These are phyloP conservation scores for Oikopleura dioica DNA, from an alignment of 23 tunicate genomes.

Conservation along the genomic window DNA sequence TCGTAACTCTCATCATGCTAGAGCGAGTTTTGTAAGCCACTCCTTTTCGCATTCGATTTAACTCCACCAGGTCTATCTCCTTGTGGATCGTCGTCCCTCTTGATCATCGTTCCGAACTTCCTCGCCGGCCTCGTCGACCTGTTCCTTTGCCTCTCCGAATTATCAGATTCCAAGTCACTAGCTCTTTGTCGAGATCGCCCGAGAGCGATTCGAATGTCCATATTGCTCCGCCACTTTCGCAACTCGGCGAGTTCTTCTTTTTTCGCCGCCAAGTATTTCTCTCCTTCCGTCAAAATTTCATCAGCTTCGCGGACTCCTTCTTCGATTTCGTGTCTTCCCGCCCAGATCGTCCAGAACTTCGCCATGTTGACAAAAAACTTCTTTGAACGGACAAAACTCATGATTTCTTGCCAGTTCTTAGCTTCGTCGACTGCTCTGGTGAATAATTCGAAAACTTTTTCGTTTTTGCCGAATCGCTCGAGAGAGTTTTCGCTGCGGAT, in stretches of 20 bases:
- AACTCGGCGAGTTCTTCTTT: background rate
- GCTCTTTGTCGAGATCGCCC: no score
- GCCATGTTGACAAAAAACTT: background rate
- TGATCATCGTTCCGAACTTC: no score
- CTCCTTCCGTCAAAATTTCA: background rate
- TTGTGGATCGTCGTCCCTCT: no score
- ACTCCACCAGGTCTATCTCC: no score
- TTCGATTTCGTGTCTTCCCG: background rate
- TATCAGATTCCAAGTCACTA: no score
- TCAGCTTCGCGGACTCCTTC: background rate
- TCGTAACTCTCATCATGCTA: no score
- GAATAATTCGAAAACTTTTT: background rate
- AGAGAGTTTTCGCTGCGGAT: background rate
- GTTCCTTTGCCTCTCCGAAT: no score
- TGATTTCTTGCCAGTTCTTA: background rate
- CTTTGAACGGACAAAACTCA: background rate
- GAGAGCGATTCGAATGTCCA: background rate
- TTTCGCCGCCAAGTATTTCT: background rate
- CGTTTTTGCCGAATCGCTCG: background rate
- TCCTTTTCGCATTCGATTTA: no score
- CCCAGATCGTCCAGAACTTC: background rate
- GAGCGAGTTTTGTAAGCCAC: no score
- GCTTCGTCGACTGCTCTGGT: background rate
- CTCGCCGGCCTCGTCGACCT: no score
- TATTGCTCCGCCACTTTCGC: background rate